Conservation (phyloP, 2,888 invertebrate genomes). For the Caenorhabditis angaria region DNA sequence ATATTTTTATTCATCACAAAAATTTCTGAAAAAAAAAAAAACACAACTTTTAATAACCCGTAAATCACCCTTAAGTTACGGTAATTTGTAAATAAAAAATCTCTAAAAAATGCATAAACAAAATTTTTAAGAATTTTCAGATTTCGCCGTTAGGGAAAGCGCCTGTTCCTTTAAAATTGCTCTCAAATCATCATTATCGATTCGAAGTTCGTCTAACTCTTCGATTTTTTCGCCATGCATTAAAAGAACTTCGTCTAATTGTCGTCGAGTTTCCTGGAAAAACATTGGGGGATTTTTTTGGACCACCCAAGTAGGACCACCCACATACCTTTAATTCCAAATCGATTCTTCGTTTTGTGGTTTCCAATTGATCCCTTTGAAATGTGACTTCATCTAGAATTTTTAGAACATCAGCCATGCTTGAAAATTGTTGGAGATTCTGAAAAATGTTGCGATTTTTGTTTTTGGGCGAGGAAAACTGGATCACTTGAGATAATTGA, state of each 20-base stretch:
- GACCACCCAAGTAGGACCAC: background rate
- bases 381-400: conserved; percentile 5
- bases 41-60: conserved; percentile 1
- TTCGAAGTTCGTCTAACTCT: conserved; percentile 46
- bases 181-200: conserved; percentile 49
- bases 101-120: background rate
- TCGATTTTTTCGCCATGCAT: conserved; percentile 57
- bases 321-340: background rate
- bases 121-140: background rate
- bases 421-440: background rate
- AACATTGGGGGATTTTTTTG: background rate
- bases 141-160: conserved; percentile 7
- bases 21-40: background rate
- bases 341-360: background rate
- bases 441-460: background rate
- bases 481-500: too few species aligned
- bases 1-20: too few species aligned
- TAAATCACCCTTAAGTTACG: too few species aligned
- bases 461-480: too few species aligned
- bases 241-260: conserved; percentile 31
- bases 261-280: conserved; percentile 10
- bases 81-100: too few species aligned
- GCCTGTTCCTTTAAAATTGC: conserved; percentile 48
- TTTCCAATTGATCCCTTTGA: conserved; percentile 9
- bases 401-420: background rate